Evolutionary conservation across 1,140 invertebrate species (phyloP).

Genomic region (Elysia chlorotica): DNA sequence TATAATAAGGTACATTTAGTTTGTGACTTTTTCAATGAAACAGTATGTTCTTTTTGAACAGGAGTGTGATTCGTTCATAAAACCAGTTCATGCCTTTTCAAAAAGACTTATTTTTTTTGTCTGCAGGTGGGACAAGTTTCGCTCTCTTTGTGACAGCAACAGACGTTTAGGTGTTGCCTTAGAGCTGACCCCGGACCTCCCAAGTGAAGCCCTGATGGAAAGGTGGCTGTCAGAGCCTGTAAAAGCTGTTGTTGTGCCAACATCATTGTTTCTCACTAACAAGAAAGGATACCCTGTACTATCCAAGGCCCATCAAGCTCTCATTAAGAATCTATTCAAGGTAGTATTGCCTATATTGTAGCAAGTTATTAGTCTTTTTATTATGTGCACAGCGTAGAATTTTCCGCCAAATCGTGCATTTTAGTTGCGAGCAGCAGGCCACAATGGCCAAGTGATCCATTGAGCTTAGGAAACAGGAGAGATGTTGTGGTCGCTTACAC

Average conservation of each 20-base stretch:
- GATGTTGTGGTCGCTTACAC: too few relatives aligned
- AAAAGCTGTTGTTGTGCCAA: constrained; percentile 82
- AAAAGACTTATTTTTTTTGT: not conserved
- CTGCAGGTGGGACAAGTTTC: constrained; percentile 82
- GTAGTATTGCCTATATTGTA: too few relatives aligned
- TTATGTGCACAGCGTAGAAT: too few relatives aligned
- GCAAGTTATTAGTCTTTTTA: too few relatives aligned
- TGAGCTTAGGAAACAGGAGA: too few relatives aligned
- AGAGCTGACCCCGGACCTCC: constrained; percentile 72
- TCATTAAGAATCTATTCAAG: constrained; percentile 68
- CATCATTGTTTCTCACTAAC: constrained; percentile 74
- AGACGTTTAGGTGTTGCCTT: constrained; percentile 76
- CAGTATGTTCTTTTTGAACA: too few relatives aligned
- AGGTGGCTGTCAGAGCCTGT: constrained; percentile 94
- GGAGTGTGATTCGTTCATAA: too few relatives aligned
- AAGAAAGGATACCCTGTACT: constrained; percentile 87
- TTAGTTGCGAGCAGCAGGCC: too few relatives aligned
- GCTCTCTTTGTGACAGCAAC: constrained; percentile 76
- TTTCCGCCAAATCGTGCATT: too few relatives aligned
- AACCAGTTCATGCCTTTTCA: not conserved
- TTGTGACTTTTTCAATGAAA: too few relatives aligned
- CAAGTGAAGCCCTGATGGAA: constrained; percentile 71
- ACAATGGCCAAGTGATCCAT: too few relatives aligned
- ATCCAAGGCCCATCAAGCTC: constrained; percentile 79
- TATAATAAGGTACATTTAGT: too few relatives aligned